phyloP scores from a whole-genome alignment of 2,888 invertebrate species.

The Deroplatys truncata region DNA sequence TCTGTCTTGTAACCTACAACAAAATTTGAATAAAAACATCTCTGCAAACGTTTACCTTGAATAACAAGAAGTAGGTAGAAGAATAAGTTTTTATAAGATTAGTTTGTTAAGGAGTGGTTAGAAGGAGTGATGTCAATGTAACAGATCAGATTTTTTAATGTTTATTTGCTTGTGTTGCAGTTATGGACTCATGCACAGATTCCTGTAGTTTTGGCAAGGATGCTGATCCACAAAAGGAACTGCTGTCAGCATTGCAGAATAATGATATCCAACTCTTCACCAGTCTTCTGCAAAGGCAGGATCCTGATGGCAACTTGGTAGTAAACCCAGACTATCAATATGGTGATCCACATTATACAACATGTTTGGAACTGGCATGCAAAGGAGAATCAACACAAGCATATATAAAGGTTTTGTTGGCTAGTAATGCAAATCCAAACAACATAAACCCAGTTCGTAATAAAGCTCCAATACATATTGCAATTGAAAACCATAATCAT shows the following conservation, averaged over 20 bases:
- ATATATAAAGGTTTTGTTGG: background rate
- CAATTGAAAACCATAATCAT: background rate
- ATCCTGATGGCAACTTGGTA: background rate
- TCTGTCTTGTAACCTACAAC: no score
- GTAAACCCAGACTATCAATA: conserved; percentile 9
- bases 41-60: no score
- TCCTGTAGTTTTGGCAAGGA: background rate
- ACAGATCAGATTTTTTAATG: background rate
- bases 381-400: background rate
- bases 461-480: background rate
- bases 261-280: background rate
- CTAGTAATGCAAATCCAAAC: conserved; percentile 4
- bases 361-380: conserved; percentile 4
- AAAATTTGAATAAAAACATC: no score
- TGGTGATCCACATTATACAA: conserved; percentile 6
- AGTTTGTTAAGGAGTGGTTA: no score
- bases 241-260: background rate
- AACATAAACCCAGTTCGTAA: background rate
- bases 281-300: background rate
- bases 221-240: background rate
- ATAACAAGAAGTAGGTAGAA: no score
- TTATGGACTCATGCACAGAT: background rate
- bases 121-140: no score
- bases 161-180: background rate
- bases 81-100: no score